These are phyloP conservation scores for Mungos mungo DNA, from an alignment of 2,113 vertebrate species.

Conservation along the genomic window DNA sequence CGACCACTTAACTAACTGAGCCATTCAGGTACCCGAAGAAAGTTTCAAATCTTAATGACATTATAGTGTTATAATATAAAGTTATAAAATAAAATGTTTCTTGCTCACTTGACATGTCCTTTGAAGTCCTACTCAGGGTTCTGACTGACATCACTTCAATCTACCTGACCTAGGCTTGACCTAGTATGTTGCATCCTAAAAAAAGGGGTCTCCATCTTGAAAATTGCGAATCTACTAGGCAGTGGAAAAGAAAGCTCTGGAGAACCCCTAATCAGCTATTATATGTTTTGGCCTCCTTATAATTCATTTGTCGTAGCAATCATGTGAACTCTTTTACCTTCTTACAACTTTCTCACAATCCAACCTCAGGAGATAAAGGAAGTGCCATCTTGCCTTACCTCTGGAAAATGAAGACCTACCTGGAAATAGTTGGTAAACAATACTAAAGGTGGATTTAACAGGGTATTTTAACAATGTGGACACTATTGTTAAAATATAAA, in stretches of 20 bases:
- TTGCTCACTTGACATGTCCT: not conserved
- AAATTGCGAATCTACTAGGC: not conserved
- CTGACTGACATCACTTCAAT: not conserved
- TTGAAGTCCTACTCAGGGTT: not conserved
- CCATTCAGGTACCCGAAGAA: too few relatives aligned
- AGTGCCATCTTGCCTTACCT: not conserved
- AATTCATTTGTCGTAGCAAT: not conserved
- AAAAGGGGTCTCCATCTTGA: not conserved
- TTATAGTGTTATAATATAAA: not conserved
- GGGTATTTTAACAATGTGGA: not conserved
- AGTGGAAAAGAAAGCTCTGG: not conserved
- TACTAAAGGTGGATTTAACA: not conserved
- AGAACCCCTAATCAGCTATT: not conserved
- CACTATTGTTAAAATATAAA: not conserved
- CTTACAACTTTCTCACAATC: not conserved
- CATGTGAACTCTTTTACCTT: fast-evolving
- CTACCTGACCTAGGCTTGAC: not conserved
- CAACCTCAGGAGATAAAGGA: not conserved
- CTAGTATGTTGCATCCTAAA: not conserved
- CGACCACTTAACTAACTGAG: too few relatives aligned
- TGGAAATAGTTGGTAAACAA: not conserved
- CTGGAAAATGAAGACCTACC: not conserved
- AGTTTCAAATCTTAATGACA: not conserved
- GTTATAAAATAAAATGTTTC: not conserved
- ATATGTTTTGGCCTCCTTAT: not conserved